phyloP scores from a whole-genome alignment of 2,113 vertebrate genomes.

The Gallinago undulata region DNA sequence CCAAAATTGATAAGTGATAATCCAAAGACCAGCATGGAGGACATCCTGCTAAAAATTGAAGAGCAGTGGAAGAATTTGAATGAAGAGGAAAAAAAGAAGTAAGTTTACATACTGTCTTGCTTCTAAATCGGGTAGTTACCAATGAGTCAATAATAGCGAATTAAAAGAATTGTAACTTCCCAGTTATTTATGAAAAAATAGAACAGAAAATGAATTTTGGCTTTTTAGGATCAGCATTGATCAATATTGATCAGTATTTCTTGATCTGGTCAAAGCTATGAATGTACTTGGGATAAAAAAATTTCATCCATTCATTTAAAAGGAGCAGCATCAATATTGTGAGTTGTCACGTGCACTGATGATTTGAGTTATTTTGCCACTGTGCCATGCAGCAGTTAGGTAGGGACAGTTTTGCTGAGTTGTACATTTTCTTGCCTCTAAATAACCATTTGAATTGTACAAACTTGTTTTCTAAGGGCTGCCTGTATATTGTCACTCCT shows the following conservation, averaged over 20 bases:
- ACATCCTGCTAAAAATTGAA: slow-evolving; percentile 76
- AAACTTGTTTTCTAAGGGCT: not conserved
- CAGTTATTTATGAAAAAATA: slow-evolving; percentile 61
- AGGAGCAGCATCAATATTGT: not conserved
- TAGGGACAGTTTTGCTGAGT: not conserved
- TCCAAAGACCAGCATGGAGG: slow-evolving; percentile 78
- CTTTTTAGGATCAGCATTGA: slow-evolving; percentile 17
- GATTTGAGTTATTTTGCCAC: slow-evolving; percentile 50
- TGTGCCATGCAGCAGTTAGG: not conserved
- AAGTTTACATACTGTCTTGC: slow-evolving; percentile 82
- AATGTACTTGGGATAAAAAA: too few relatives aligned
- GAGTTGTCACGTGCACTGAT: slow-evolving; percentile 51
- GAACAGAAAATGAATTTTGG: slow-evolving; percentile 68
- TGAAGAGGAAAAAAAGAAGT: slow-evolving; percentile 87
- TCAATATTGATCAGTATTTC: too few relatives aligned
- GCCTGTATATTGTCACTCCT: not conserved
- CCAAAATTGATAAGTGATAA: slow-evolving; percentile 80
- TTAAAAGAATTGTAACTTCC: not conserved
- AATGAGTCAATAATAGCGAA: slow-evolving; percentile 68
- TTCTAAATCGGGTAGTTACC: slow-evolving; percentile 68
- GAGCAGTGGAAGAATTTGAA: slow-evolving; percentile 87
- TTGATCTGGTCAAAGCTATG: too few relatives aligned
- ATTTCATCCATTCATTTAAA: too few relatives aligned
- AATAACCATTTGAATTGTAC: not conserved
- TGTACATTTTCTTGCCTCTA: too few relatives aligned